Evolutionary conservation across 2,113 vertebrate genomes (phyloP).

Genomic region (Thamnaconus septentrionalis): DNA sequence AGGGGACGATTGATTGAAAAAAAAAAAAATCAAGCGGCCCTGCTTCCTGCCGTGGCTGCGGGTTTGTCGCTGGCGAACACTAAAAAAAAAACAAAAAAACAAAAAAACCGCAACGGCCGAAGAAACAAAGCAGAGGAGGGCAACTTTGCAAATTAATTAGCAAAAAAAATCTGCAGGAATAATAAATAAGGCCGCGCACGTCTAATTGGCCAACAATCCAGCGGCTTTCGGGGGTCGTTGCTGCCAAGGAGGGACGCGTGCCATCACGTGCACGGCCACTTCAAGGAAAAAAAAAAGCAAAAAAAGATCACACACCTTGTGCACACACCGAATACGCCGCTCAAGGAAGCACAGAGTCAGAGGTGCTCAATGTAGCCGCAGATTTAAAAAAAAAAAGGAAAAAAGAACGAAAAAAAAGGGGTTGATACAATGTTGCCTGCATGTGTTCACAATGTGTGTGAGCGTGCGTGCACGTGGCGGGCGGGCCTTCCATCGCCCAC

Average conservation of each 20-base stretch:
- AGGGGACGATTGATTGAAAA: no score
- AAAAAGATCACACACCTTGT: slow-evolving; percentile 12
- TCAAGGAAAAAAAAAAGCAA: slow-evolving; percentile 15
- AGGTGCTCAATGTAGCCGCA: slow-evolving; percentile 69
- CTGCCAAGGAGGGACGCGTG: slow-evolving; percentile 55
- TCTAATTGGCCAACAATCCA: slow-evolving; percentile 70
- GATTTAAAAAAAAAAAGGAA: slow-evolving; percentile 29
- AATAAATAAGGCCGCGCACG: slow-evolving; percentile 67
- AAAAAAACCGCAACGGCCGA: background rate
- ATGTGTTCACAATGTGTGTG: slow-evolving; percentile 33
- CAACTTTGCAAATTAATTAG: slow-evolving; percentile 69
- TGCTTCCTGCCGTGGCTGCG: slow-evolving; percentile 11
- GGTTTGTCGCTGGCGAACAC: slow-evolving; percentile 21
- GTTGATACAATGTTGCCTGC: slow-evolving; percentile 61
- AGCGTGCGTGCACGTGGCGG: slow-evolving; percentile 22
- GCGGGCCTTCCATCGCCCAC: slow-evolving; percentile 79
- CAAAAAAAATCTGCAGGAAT: no score
- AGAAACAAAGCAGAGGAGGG: slow-evolving; percentile 12
- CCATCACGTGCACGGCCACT: slow-evolving; percentile 28
- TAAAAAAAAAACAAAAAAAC: background rate
- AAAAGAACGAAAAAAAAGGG: slow-evolving; percentile 56
- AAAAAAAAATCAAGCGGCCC: no score
- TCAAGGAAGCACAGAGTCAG: slow-evolving; percentile 55
- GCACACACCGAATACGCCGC: slow-evolving; percentile 28
- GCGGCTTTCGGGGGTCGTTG: slow-evolving; percentile 46